Base-by-base conservation (phyloP, 1,140 invertebrate species). In the Ips typographus region DNA sequence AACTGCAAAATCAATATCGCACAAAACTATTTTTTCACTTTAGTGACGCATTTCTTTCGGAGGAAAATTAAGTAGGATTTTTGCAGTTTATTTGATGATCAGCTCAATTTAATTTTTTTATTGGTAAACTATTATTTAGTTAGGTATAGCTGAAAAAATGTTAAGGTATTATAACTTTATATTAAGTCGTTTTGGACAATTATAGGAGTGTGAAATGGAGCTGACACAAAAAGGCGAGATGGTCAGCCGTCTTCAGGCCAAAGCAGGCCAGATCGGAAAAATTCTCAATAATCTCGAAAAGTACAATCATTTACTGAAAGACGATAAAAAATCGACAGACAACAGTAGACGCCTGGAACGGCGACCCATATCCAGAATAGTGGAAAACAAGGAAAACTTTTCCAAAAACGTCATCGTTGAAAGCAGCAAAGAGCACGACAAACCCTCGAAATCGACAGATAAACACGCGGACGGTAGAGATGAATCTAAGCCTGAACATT, bases 121-220 rank as follows among this genome's bases (percentile, higher is more conserved):
- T 22, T 22, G 22, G 22, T 22, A 22, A 22, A 22, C 22, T 22
- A 22, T 22, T 0, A 22, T 22, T 22, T 22, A 22, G 0, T 22
- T 22, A 22, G 22, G 22, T 22, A 22, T 22, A 22, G 22, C 22
- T 22, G 22, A 22, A 22, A 22, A 0, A 22, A 22, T 22, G 22
- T 22, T 22, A 22, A 22, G 22, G 22, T 22, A 22, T 22, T 22
- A 22, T 22, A 22, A 22, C 22, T 22, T 22, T 0, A 22, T 22
- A 22, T 22, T 22, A 22, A 22, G 22, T 22, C 22, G 22, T 22
- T 22, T 51, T 56, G 62, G 59, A 36, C 71, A 61, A 71, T 77
- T 77, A 77, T 87, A 95, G 93, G 94, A 95, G 85, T 95, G 93
- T 86, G 93, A 95, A 85, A 86, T 89, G 83, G 94, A 95, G 83